Base-by-base conservation (phyloP, 1,140 invertebrate genomes). In the Calosoma granatense region DNA sequence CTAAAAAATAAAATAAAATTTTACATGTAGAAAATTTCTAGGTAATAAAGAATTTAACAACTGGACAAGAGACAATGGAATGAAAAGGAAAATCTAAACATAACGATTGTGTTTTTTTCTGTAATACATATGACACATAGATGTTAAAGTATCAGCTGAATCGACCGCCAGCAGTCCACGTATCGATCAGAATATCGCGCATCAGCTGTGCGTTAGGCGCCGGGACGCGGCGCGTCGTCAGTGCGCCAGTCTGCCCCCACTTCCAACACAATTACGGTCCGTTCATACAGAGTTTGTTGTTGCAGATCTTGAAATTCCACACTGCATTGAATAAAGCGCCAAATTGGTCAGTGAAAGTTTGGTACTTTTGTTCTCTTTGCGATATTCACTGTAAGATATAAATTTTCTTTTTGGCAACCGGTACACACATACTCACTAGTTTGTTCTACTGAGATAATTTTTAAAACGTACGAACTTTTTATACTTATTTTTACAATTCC, bases 141-240 rank as follows among this genome's bases (percentile, higher is more conserved):
- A 47, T 47, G n/a, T n/a, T n/a, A n/a, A n/a, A n/a, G n/a, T n/a
- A 47, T 47, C 41, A 11, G 41, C 41, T 47, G 41, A 9, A 47
- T 47, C 41, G 41, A 47, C 15, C 41, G 26, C 6, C 41, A 47
- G 41, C 6, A 12, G 4, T 6, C 17, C 4, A 12, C 15, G 6
- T 47, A 47, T 47, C 41, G 41, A 47, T 47, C 41, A 4, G 3
- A 11, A 11, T 47, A 17, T 47, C 17, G 41, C 41, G 41, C 41
- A 47, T 47, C 41, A 47, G 41, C 41, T 47, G 41, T 47, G 26
- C 26, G n/a, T n/a, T n/a, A n/a, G n/a, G n/a, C n/a, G n/a, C n/a
- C n/a, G n/a, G n/a, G n/a, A n/a, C n/a, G 6, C n/a, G 26, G 26
- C 6, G 6, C 26, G 6, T 17, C 15, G 9, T 12, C 41, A 47